Evolutionary conservation across 1,140 invertebrate genomes (phyloP).

Genomic region (Heliconius melpomene): DNA sequence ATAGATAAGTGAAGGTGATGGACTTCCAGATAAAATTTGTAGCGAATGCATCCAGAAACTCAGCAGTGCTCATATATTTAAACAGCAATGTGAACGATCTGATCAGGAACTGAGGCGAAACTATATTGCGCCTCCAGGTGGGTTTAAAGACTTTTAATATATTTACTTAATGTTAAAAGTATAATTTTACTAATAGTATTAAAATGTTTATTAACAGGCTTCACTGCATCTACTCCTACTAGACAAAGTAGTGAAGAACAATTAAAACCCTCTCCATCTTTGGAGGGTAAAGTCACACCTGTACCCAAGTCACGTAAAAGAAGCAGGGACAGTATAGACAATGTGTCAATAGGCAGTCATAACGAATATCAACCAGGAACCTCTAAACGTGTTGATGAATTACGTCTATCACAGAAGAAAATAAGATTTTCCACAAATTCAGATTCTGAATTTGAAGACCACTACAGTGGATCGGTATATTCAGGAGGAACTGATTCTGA

Average conservation of each 20-base stretch:
- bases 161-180: neutral
- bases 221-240: constrained; percentile 60
- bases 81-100: constrained; percentile 78
- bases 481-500: constrained; percentile 68
- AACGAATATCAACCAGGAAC: constrained; percentile 49
- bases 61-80: constrained; percentile 78
- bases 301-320: constrained; percentile 50
- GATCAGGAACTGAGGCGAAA: constrained; percentile 77
- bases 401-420: constrained; percentile 54
- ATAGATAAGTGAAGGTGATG: constrained; percentile 77
- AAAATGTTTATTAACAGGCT: constrained; percentile 49
- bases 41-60: constrained; percentile 79
- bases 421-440: constrained; percentile 41
- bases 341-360: constrained; percentile 54
- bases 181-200: constrained; percentile 3
- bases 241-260: constrained; percentile 75
- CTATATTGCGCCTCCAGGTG: constrained; percentile 74
- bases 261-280: constrained; percentile 57
- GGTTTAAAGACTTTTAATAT: neutral
- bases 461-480: constrained; percentile 53
- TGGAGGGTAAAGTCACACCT: constrained; percentile 45
- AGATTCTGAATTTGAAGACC: constrained; percentile 70
- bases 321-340: constrained; percentile 58
- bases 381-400: constrained; percentile 62
- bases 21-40: constrained; percentile 78